A percentile compares a stretch with the other conserved stretches of the same genome.
Conservation (phyloP, 2,888 invertebrate genomes). For the Clanis bilineata region DNA sequence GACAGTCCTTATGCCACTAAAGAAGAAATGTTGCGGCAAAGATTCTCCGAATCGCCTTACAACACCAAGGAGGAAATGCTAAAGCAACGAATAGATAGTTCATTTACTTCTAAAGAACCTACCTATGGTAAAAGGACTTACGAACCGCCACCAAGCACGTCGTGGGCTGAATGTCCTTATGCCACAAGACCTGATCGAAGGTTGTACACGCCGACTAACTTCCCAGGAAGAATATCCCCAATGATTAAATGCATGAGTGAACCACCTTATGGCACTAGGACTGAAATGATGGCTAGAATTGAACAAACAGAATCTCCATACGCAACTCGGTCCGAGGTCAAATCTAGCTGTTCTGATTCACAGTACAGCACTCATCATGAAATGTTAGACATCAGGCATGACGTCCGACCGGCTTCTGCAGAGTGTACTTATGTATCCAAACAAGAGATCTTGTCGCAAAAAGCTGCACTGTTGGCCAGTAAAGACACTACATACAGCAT, state of each 20-base stretch:
- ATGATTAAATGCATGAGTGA: constrained; percentile 77
- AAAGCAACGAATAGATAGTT: constrained; percentile 68
- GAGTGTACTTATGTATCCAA: constrained; percentile 78
- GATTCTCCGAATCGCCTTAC: constrained; percentile 78
- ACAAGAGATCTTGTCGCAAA: constrained; percentile 77
- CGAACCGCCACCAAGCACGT: constrained; percentile 68
- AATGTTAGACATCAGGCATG: constrained; percentile 53
- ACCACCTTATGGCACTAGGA: constrained; percentile 71
- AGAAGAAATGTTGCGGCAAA: constrained; percentile 77
- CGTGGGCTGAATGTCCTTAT: constrained; percentile 71
- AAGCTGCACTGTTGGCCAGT: constrained; percentile 73
- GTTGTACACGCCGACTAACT: constrained; percentile 67
- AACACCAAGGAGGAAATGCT: constrained; percentile 76
- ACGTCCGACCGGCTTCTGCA: constrained; percentile 67
- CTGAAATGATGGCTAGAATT: constrained; percentile 71
- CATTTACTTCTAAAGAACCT: constrained; percentile 58
- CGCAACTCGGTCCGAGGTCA: constrained; percentile 62
- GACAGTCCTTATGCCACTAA: constrained; percentile 76
- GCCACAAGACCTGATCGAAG: constrained; percentile 69
- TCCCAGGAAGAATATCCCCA: constrained; percentile 64
- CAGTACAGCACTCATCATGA: constrained; percentile 58
- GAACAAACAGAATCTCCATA: constrained; percentile 69
- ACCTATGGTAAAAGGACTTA: constrained; percentile 72
- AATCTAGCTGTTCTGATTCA: constrained; percentile 73
- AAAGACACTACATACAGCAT: constrained; percentile 67